These are phyloP conservation scores for Aelia acuminata DNA, from an alignment of 2,888 invertebrate species.

Conservation along the genomic window DNA sequence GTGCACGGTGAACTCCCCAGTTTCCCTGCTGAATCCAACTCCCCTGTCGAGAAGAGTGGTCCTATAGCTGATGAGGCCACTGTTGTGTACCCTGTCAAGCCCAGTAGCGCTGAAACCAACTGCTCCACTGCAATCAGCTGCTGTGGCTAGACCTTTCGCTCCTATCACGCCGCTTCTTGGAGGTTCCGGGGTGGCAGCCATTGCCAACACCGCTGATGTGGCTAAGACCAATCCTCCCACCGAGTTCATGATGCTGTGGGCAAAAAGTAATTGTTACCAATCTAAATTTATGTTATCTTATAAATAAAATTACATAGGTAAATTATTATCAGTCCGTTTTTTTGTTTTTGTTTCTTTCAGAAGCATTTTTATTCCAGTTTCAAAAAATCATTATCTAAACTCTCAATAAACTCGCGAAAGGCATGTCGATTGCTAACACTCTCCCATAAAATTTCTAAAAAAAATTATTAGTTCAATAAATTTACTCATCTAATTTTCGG, in stretches of 20 bases:
- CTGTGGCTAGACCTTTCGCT: slow-evolving; percentile 70
- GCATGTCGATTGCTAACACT: too few species aligned
- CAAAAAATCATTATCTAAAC: too few species aligned
- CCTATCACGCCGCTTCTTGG: slow-evolving; percentile 69
- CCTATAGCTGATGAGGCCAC: slow-evolving; percentile 66
- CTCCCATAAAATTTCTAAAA: too few species aligned
- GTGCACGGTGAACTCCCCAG: slow-evolving; percentile 71
- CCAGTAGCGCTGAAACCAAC: slow-evolving; percentile 69
- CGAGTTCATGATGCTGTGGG: not conserved
- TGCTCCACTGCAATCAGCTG: slow-evolving; percentile 70
- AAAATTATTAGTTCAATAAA: too few species aligned
- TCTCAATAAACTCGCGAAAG: too few species aligned
- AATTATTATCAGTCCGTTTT: not conserved
- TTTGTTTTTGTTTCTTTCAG: too few species aligned
- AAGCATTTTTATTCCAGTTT: too few species aligned
- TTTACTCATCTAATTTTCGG: too few species aligned
- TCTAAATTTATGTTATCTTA: not conserved
- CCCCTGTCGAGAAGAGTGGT: slow-evolving; percentile 70
- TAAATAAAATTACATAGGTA: not conserved
- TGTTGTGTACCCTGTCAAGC: slow-evolving; percentile 62
- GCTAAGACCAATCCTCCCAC: not conserved
- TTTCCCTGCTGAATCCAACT: slow-evolving; percentile 70
- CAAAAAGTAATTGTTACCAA: not conserved
- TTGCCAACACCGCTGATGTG: slow-evolving; percentile 23
- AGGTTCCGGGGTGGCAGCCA: slow-evolving; percentile 67